Base-by-base conservation (phyloP, 2,888 invertebrate genomes). In the Folsomia manolachei region DNA sequence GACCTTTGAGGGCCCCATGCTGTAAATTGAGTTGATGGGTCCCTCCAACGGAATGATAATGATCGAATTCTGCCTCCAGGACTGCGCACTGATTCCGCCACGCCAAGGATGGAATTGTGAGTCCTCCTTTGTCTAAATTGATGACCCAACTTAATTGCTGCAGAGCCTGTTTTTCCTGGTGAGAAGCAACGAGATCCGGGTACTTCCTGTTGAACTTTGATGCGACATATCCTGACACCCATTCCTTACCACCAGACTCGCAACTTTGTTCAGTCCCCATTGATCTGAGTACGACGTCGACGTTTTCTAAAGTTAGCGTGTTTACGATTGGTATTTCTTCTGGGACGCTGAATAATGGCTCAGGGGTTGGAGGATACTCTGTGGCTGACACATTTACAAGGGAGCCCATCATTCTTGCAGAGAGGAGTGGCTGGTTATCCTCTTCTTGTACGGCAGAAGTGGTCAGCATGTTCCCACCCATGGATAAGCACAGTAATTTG, bases 221-320 rank as follows among this genome's bases (percentile, higher is more conserved):
- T 7, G 63, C 63, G 23, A 63, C 63, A 24, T 23, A 63, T 7
- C 63, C 63, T 63, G 63, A 4, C 2, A 63, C 63, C 11, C 24
- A 63, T n/a, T 63, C 24, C 18, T 24, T 19, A 2, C 63, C 63
- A 19, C 24, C 63, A 7, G 7, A 2, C 24, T 63, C 63, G 9
- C 23, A 24, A 25, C 24, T 14, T 24, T 63, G 24, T 7, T 11
- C 25, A 25, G 25, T 4, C 4, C 18, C 24, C 21, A 63, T 19
- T 4, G 63, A 63, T 24, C 18, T 25, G 4, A 24, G 21, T 14
- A 24, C 21, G 2, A 21, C 63, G n/a, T 19, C 24, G 24, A 63
- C 11, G 25, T 63, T 63, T 2, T 63, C 63, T 24, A n/a, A n/a
- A n/a, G n/a, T 4, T 60, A n/a, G 23, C n/a, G n/a, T 60, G 60